A percentile compares a stretch with the other conserved stretches of the same genome.
Evolutionary conservation across 2,797 vertebrate species (phyloP).

Genomic region (Centroberyx gerrardi): DNA sequence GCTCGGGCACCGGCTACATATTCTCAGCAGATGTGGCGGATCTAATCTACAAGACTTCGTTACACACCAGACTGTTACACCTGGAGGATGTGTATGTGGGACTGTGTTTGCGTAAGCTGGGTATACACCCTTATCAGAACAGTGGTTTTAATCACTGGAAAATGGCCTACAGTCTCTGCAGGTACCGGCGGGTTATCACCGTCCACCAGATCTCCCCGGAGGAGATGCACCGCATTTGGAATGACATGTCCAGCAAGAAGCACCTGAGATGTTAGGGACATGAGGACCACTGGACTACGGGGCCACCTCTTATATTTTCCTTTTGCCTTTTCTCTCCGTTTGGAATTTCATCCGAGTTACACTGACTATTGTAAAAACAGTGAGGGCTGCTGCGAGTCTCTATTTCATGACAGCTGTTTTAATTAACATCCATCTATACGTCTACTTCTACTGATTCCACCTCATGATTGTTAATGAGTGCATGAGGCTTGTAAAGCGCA

Average conservation of each 20-base stretch:
- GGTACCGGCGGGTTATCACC: slow-evolving; percentile 95
- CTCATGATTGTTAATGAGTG: slow-evolving; percentile 61
- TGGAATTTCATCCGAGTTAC: slow-evolving; percentile 40
- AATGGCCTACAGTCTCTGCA: slow-evolving; percentile 98
- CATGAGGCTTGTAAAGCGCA: slow-evolving; percentile 61
- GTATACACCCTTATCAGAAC: slow-evolving; percentile 98
- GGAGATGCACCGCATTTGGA: slow-evolving; percentile 99
- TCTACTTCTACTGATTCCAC: slow-evolving; percentile 54
- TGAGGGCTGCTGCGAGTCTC: slow-evolving; percentile 53
- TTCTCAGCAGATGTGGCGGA: slow-evolving; percentile 97
- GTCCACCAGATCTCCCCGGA: slow-evolving; percentile 98
- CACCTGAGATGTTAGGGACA: slow-evolving; percentile 94
- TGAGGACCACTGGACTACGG: slow-evolving; percentile 23
- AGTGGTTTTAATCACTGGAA: slow-evolving; percentile 99
- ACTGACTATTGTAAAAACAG: slow-evolving; percentile 53
- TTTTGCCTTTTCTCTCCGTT: slow-evolving; percentile 47
- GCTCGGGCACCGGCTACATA: slow-evolving; percentile 97
- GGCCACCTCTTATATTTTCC: not conserved
- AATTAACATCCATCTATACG: slow-evolving; percentile 27
- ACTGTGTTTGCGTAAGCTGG: slow-evolving; percentile 95
- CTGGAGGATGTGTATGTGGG: slow-evolving; percentile 98
- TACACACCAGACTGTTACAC: slow-evolving; percentile 96
- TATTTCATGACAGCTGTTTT: slow-evolving; percentile 46
- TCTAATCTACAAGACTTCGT: slow-evolving; percentile 96
- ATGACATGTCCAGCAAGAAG: slow-evolving; percentile 99